phyloP scores from a whole-genome alignment of 2,797 vertebrate genomes.

The Crocodylus rhombifer region DNA sequence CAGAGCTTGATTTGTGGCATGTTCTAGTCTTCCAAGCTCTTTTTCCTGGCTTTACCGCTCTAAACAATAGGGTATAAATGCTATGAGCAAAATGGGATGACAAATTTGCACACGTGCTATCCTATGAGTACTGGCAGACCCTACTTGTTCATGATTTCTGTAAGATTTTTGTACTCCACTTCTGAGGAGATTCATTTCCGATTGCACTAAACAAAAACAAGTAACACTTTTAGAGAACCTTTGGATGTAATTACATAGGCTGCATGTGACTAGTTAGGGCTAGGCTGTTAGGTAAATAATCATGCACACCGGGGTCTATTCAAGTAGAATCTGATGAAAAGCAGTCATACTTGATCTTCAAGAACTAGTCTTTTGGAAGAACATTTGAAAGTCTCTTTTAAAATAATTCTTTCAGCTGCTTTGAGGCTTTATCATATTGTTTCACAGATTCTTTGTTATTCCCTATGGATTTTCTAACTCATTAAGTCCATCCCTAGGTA shows the following conservation, averaged over 20 bases:
- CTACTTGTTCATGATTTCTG: neutral
- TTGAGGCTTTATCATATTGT: neutral
- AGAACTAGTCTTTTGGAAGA: neutral
- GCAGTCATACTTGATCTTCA: neutral
- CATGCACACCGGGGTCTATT: accelerated
- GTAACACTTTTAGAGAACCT: neutral
- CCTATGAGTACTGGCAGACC: neutral
- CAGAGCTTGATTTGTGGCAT: neutral
- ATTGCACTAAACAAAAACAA: neutral
- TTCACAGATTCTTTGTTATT: neutral
- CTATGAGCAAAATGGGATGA: neutral
- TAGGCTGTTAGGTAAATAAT: neutral
- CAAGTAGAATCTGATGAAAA: neutral
- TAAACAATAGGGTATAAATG: neutral
- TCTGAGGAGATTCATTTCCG: neutral
- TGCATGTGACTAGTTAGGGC: neutral
- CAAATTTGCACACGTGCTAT: neutral
- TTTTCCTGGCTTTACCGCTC: neutral
- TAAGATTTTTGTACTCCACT: neutral
- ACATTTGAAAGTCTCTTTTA: neutral
- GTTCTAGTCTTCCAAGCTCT: neutral
- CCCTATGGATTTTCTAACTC: neutral
- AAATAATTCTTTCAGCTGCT: neutral
- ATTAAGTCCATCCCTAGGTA: accelerated
- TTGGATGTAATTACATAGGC: neutral